These are phyloP conservation scores for Synergus laeviventris DNA, from an alignment of 2,888 invertebrate species.

Conservation along the genomic window DNA sequence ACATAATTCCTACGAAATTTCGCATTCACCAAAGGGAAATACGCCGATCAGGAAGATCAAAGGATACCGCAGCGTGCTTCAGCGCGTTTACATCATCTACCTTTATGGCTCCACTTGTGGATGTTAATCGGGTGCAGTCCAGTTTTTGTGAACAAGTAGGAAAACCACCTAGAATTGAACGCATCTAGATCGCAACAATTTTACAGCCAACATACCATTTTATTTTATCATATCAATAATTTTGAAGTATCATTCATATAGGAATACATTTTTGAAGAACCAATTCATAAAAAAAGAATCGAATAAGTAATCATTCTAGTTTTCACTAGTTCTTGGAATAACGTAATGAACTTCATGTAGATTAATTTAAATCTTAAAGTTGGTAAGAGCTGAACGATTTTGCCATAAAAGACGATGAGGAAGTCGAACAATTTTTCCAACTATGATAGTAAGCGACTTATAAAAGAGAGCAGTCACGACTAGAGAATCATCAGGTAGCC, in stretches of 20 bases:
- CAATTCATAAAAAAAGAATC: neutral
- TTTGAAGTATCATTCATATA: no score
- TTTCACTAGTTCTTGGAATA: constrained; percentile 1
- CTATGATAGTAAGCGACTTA: neutral
- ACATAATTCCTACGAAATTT: constrained; percentile 28
- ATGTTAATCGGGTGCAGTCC: constrained; percentile 15
- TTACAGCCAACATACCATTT: neutral
- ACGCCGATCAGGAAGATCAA: constrained; percentile 23
- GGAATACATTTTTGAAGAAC: neutral
- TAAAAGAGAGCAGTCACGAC: neutral
- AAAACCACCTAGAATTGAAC: neutral
- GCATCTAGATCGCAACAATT: neutral
- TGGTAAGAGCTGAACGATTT: neutral
- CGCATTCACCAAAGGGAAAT: constrained; percentile 32
- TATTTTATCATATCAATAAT: neutral
- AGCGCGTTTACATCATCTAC: constrained; percentile 14
- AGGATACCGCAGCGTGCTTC: constrained; percentile 27
- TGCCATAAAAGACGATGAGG: neutral
- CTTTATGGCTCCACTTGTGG: constrained; percentile 6
- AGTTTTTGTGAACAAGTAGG: constrained; percentile 2
- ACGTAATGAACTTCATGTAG: neutral
- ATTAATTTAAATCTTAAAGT: constrained; percentile 3
- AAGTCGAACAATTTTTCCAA: constrained; percentile 7
- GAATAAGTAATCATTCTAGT: neutral
- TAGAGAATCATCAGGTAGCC: constrained; percentile 2